Evolutionary conservation across 2,888 invertebrate genomes (phyloP).

Genomic region (Eurytoma adleriae): DNA sequence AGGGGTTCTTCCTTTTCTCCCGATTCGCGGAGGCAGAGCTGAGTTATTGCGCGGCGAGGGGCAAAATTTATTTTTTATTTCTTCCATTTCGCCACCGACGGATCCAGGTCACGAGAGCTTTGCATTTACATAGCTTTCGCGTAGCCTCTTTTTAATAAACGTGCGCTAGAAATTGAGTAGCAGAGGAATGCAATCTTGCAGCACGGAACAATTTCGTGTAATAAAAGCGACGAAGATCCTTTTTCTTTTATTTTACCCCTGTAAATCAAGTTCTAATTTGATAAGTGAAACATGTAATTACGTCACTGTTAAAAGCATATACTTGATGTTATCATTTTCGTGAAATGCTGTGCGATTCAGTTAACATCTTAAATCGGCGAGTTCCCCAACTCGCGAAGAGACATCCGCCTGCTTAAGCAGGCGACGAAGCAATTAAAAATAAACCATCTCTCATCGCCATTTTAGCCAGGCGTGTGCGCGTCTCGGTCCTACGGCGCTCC

Average conservation of each 20-base stretch:
- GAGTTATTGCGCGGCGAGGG: slow-evolving; percentile 41
- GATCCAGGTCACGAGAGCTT: slow-evolving; percentile 29
- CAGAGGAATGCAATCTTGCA: slow-evolving; percentile 10
- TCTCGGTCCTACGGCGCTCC: slow-evolving; percentile 47
- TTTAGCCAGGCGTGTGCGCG: slow-evolving; percentile 64
- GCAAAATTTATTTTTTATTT: slow-evolving; percentile 17
- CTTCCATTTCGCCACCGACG: neutral
- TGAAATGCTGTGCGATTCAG: too few species aligned
- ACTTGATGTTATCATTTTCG: too few species aligned
- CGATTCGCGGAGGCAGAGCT: neutral
- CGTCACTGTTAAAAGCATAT: too few species aligned
- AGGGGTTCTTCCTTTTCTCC: neutral
- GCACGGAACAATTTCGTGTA: neutral
- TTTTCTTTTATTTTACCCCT: neutral
- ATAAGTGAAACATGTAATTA: too few species aligned
- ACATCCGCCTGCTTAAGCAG: slow-evolving; percentile 48
- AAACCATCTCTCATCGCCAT: slow-evolving; percentile 74
- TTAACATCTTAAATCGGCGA: slow-evolving; percentile 50
- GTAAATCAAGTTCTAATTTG: too few species aligned
- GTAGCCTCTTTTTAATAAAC: slow-evolving; percentile 24
- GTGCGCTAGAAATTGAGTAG: slow-evolving; percentile 11
- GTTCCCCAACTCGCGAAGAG: slow-evolving; percentile 12
- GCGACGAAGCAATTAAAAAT: slow-evolving; percentile 70
- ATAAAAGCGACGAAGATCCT: neutral
- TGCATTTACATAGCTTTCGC: slow-evolving; percentile 10